Evolutionary conservation across 2,888 invertebrate genomes (phyloP), one percentile per base, ranked within the genome.

Genomic region (Ptilodon capucinus): DNA sequence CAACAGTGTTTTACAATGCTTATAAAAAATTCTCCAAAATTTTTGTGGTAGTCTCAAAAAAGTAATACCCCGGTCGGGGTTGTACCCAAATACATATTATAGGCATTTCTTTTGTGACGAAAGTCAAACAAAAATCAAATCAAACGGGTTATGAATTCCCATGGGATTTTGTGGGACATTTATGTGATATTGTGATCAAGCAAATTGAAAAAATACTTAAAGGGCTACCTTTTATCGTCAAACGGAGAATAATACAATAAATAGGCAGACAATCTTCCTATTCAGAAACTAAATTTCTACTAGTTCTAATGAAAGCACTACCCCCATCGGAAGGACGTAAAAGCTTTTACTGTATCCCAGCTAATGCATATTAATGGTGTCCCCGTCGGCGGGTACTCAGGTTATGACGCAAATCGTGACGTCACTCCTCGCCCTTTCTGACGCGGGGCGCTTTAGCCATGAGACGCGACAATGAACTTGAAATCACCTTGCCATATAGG

Each of bases 321-420:
- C 32, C 39, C 49, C 39, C 44, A 39, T 39, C 35, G 18, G 23
- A 39, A 48, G 53, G 50, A 21, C 48, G 54, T 47, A 39, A 56
- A 59, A 60, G 63, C 61, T 64, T 67, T 59, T 40, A 51, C 56
- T 52, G 43, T 51, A 54, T 53, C 50, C 49, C 42, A 54, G 53
- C 64, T 75, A 72, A 76, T 76, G 74, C 70, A 76, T 75, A 74
- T 75, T 73, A 68, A 76, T 71, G 68, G 59, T 42, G 51, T 47
- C 44, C 32, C n/a, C n/a, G n/a, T n/a, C n/a, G n/a, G 51, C 46
- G 49, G 45, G 59, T 70, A 64, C 60, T 51, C 36, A 44, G 42
- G 40, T 51, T n/a, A 45, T 63, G 64, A 65, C 68, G 64, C 56
- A 64, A 39, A 47, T 42, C 21, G 13, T 76, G 76, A 77, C 76